These are phyloP conservation scores for Podilymbus podiceps DNA, from an alignment of 2,113 vertebrate genomes.

Conservation along the genomic window DNA sequence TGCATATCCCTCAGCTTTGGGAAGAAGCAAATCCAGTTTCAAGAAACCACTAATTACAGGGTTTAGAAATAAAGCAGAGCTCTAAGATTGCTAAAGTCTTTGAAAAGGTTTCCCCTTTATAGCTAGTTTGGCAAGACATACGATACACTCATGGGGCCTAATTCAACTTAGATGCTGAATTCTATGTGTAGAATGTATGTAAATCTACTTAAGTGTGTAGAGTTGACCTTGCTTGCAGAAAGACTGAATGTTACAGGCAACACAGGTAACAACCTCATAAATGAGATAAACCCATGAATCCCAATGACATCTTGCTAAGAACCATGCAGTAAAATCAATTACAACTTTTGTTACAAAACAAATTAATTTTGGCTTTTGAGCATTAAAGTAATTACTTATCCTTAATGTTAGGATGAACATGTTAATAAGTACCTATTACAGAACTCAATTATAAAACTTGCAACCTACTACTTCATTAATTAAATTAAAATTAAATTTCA, in stretches of 20 bases:
- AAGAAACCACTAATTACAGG: constrained; percentile 44
- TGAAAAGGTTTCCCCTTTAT: not conserved
- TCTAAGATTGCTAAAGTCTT: not conserved
- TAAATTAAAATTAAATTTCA: not conserved
- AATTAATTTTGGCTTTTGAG: not conserved
- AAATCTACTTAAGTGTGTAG: not conserved
- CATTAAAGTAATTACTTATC: not conserved
- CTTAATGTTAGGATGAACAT: not conserved
- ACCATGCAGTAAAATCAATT: not conserved
- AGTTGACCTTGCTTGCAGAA: not conserved
- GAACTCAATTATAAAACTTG: not conserved
- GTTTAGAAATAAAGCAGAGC: constrained; percentile 29
- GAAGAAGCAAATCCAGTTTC: constrained; percentile 48
- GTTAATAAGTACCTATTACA: not conserved
- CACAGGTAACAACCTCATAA: not conserved
- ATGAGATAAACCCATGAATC: not conserved
- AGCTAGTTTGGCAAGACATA: not conserved
- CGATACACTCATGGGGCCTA: not conserved
- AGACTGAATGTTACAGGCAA: not conserved
- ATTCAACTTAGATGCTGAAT: not conserved
- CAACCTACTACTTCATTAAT: not conserved
- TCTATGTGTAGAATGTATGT: not conserved
- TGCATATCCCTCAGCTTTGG: not conserved
- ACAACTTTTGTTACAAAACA: not conserved
- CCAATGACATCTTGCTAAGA: not conserved